Conservation (phyloP, 2,797 vertebrate genomes). For the Aldrovandia affinis region DNA sequence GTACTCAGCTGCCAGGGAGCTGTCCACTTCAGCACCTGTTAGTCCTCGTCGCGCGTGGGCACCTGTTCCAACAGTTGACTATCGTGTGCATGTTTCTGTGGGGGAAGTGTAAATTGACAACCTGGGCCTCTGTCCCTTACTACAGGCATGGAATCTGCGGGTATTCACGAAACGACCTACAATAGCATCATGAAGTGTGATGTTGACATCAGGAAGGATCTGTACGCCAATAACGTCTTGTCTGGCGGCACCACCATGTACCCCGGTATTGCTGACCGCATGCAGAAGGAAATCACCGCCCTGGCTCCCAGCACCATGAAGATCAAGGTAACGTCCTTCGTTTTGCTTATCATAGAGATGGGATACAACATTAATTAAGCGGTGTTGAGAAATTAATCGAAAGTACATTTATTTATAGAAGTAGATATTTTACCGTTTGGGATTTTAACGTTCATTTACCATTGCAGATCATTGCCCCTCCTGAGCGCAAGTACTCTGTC, state of each 20-base stretch:
- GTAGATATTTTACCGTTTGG: not conserved
- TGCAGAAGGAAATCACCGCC: conserved; percentile 95
- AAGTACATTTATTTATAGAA: not conserved
- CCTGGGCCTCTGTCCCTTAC: conserved; percentile 21
- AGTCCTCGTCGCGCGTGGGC: conserved; percentile 9
- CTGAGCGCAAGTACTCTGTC: conserved; percentile 82
- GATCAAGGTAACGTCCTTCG: conserved; percentile 76
- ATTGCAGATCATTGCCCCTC: conserved; percentile 76
- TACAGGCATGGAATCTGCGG: conserved; percentile 76
- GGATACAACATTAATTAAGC: not conserved
- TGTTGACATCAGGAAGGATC: conserved; percentile 89
- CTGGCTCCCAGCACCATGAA: conserved; percentile 95
- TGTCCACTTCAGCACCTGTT: conserved; percentile 64
- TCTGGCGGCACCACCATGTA: conserved; percentile 94
- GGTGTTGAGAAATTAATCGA: not conserved
- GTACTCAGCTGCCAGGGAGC: conserved; percentile 52
- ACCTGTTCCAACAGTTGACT: conserved; percentile 48
- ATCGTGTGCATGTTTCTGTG: conserved; percentile 17
- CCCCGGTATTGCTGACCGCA: conserved; percentile 92
- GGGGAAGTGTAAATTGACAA: conserved; percentile 5
- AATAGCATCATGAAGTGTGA: conserved; percentile 80
- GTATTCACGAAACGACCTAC: conserved; percentile 76
- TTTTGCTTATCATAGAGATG: not conserved
- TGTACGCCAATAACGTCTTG: conserved; percentile 92
- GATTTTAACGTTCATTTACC: not conserved